phyloP scores from a whole-genome alignment of 1,140 invertebrate genomes.

The Drosophila kohkoa region DNA sequence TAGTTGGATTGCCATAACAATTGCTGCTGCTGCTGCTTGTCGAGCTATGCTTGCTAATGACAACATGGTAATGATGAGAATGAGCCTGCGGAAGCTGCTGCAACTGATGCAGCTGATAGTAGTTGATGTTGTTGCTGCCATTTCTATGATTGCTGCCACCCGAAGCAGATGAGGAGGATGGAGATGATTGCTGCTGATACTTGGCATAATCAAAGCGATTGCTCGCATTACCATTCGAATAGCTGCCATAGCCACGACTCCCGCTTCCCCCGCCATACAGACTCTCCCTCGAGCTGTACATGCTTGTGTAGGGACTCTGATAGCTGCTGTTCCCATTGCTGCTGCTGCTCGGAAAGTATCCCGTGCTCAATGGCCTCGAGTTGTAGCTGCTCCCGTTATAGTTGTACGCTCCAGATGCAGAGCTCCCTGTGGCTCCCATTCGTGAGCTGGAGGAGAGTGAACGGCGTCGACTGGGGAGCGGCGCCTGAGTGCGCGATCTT shows the following conservation, averaged over 20 bases:
- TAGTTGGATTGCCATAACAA: slow-evolving; percentile 59
- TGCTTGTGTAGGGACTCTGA: slow-evolving; percentile 80
- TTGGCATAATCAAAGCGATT: slow-evolving; percentile 76
- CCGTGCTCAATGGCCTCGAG: slow-evolving; percentile 72
- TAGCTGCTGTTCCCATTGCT: slow-evolving; percentile 59
- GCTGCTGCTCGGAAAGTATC: slow-evolving; percentile 66
- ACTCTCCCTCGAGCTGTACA: slow-evolving; percentile 78
- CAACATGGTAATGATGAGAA: slow-evolving; percentile 58
- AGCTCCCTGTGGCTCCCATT: slow-evolving; percentile 35
- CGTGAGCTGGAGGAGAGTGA: slow-evolving; percentile 79
- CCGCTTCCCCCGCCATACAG: slow-evolving; percentile 68
- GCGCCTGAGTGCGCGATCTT: slow-evolving; percentile 78
- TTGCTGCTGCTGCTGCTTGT: slow-evolving; percentile 31
- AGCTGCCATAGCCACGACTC: slow-evolving; percentile 26
- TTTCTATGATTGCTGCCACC: slow-evolving; percentile 47
- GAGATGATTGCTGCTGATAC: slow-evolving; percentile 53
- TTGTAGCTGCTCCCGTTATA: slow-evolving; percentile 71
- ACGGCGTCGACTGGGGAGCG: slow-evolving; percentile 69
- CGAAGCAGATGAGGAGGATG: slow-evolving; percentile 47
- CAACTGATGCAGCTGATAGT: slow-evolving; percentile 55
- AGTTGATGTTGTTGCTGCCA: slow-evolving; percentile 51
- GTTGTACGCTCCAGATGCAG: slow-evolving; percentile 49
- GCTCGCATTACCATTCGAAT: slow-evolving; percentile 71
- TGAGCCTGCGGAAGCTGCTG: slow-evolving; percentile 45
- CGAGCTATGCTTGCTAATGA: slow-evolving; percentile 61